Conservation (phyloP, 2,797 vertebrate species). For the Mormyrus proboscirostris region DNA sequence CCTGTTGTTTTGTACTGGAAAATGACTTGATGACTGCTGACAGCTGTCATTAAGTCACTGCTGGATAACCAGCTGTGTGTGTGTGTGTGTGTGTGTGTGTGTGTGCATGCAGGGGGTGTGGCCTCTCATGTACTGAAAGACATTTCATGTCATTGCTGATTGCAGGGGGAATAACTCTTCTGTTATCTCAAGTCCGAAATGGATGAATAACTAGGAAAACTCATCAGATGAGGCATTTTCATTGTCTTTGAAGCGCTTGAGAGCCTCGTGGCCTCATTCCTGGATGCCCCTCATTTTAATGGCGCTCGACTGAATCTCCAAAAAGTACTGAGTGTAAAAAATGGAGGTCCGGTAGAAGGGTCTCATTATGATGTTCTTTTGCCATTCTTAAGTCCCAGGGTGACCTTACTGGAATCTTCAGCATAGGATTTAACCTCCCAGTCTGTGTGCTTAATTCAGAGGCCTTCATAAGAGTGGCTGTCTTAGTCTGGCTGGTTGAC, state of each 20-base stretch:
- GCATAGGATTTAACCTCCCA: background rate
- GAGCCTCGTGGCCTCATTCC: background rate
- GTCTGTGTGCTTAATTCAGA: background rate
- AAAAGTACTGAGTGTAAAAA: background rate
- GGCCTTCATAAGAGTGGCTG: background rate
- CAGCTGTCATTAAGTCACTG: background rate
- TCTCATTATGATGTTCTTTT: background rate
- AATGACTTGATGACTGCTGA: background rate
- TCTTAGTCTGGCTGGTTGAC: background rate
- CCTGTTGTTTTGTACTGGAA: background rate
- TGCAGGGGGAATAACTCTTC: background rate
- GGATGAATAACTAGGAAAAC: background rate
- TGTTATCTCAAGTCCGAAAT: background rate
- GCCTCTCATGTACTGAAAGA: background rate
- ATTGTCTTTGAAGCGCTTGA: background rate
- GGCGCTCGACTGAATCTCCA: background rate
- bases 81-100: background rate
- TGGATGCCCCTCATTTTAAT: background rate
- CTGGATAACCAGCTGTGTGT: background rate
- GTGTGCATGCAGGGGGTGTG: background rate
- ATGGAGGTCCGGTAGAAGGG: background rate
- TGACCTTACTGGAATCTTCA: background rate
- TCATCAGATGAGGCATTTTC: background rate
- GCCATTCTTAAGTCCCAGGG: background rate
- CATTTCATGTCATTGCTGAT: background rate